Evolutionary conservation across 2,888 invertebrate genomes (phyloP).

Genomic region (Steinernema carpocapsae): DNA sequence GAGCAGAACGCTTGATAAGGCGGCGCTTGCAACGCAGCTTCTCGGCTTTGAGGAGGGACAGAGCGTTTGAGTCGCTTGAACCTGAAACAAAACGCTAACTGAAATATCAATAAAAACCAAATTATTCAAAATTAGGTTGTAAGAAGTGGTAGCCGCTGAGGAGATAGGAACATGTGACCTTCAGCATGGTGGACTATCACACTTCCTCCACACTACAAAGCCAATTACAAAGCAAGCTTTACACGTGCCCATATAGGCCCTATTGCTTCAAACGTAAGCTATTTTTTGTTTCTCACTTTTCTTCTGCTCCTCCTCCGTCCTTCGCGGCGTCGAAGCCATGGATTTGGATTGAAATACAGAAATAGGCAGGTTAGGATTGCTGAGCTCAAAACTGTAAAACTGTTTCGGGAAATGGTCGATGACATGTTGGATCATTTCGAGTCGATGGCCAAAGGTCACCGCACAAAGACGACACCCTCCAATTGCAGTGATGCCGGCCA

Average conservation of each 20-base stretch:
- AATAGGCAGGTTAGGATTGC: not conserved
- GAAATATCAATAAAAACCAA: no score
- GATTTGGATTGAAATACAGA: not conserved
- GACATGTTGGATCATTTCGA: slow-evolving; percentile 50
- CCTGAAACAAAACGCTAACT: not conserved
- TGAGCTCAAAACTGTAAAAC: slow-evolving; percentile 49
- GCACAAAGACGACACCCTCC: slow-evolving; percentile 45
- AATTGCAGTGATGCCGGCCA: slow-evolving; percentile 35
- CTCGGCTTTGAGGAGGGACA: not conserved
- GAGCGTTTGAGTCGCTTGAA: not conserved
- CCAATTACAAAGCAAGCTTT: not conserved
- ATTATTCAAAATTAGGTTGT: not conserved
- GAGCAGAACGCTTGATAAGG: slow-evolving; percentile 7
- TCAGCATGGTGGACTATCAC: no score
- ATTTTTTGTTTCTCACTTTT: no score
- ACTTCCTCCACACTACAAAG: no score
- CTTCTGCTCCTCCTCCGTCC: not conserved
- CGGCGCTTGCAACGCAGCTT: slow-evolving; percentile 19
- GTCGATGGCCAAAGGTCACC: slow-evolving; percentile 45
- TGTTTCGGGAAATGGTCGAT: slow-evolving; percentile 52
- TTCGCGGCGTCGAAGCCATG: not conserved
- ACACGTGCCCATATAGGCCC: no score
- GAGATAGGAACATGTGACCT: no score
- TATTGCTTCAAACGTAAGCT: no score
- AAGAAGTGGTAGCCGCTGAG: not conserved